phyloP scores from a whole-genome alignment of 2,888 invertebrate species.

The Heliconius hortense region DNA sequence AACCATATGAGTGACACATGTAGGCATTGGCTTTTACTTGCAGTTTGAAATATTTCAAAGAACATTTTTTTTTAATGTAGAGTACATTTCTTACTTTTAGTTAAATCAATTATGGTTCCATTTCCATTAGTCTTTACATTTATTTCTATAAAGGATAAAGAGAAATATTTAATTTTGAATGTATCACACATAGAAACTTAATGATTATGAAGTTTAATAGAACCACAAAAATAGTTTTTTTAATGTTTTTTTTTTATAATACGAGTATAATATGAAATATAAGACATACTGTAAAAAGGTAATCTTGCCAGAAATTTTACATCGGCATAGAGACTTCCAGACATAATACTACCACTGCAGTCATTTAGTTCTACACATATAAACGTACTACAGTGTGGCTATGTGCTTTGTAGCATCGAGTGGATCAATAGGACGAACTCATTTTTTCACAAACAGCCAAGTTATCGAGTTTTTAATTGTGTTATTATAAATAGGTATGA shows the following conservation, averaged over 20 bases:
- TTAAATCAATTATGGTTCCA: neutral
- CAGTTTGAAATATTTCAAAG: conserved; percentile 25
- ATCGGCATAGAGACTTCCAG: conserved; percentile 11
- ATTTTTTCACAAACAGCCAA: conserved; percentile 10
- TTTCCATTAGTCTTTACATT: neutral
- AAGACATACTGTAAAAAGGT: neutral
- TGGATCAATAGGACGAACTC: conserved; percentile 17
- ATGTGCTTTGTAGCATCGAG: conserved; percentile 20
- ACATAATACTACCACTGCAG: conserved; percentile 22
- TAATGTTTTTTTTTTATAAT: neutral
- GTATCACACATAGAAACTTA: neutral
- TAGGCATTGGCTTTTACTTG: conserved; percentile 22
- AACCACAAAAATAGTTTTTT: neutral
- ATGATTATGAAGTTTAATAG: neutral
- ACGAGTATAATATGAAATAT: neutral
- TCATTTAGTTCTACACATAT: conserved; percentile 5
- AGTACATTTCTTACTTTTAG: too few species aligned
- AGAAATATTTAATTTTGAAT: neutral
- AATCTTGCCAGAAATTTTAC: conserved; percentile 9
- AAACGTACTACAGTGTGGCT: conserved; percentile 17
- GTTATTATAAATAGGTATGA: neutral
- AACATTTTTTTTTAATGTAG: conserved; percentile 9
- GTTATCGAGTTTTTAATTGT: neutral
- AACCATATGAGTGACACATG: conserved; percentile 40
- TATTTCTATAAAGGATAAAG: neutral